A percentile compares a stretch with the other conserved stretches of the same genome.
These are phyloP conservation scores for Pseudochromis fuscus DNA, from an alignment of 2,797 vertebrate genomes.

Conservation along the genomic window DNA sequence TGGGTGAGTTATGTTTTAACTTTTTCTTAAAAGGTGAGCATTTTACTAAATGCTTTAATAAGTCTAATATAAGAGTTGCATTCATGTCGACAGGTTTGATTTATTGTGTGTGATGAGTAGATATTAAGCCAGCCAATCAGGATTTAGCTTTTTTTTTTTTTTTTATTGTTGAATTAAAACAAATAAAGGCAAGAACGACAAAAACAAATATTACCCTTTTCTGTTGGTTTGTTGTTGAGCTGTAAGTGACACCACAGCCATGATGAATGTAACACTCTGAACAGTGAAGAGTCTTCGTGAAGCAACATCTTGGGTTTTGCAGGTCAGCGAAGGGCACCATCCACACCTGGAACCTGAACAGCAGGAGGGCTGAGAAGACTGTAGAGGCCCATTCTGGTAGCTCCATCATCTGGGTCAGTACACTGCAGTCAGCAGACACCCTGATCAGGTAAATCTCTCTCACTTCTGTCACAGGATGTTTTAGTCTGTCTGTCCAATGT, in stretches of 20 bases:
- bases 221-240: not conserved
- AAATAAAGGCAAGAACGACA: too few relatives aligned
- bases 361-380: constrained; percentile 81
- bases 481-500: rapidly evolving
- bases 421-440: constrained; percentile 70
- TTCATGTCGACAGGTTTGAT: not conserved
- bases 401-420: constrained; percentile 89
- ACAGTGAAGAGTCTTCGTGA: not conserved
- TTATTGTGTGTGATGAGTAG: not conserved
- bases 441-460: constrained; percentile 87
- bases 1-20: constrained; percentile 84
- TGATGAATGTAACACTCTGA: too few relatives aligned
- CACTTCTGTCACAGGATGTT: not conserved
- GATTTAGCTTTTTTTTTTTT: not conserved
- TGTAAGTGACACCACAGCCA: too few relatives aligned
- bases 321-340: constrained; percentile 91
- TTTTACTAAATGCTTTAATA: not conserved
- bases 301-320: constrained; percentile 30
- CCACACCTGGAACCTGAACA: constrained; percentile 93
- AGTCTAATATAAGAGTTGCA: not conserved
- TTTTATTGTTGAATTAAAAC: too few relatives aligned
- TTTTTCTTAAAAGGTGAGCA: not conserved
- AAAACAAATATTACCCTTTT: not conserved
- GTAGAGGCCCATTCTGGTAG: constrained; percentile 89
- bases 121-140: not conserved